Conservation (phyloP, 2,797 vertebrate species). For the Coranthus polyacanthus region DNA sequence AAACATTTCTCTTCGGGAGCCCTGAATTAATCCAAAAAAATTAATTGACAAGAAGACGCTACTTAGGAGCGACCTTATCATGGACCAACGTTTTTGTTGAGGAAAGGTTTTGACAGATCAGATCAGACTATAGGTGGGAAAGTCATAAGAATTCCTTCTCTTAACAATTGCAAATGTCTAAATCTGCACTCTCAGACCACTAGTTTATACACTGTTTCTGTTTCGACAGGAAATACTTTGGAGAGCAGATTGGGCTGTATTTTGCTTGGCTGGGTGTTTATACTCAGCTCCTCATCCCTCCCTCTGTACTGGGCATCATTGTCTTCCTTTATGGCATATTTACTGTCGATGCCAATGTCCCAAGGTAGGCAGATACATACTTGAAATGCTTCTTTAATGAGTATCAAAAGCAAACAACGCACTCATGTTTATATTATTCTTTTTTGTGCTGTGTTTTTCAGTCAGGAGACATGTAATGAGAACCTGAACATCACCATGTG, state of each 20-base stretch:
- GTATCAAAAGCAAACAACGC: not conserved
- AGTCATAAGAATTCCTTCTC: no score
- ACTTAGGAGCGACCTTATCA: no score
- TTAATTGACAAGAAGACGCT: not conserved
- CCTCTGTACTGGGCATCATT: constrained; percentile 93
- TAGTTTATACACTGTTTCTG: constrained; percentile 8
- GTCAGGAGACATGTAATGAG: constrained; percentile 94
- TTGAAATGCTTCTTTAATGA: not conserved
- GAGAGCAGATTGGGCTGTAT: constrained; percentile 97
- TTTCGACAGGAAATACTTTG: constrained; percentile 94
- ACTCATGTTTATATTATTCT: not conserved
- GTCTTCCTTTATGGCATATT: constrained; percentile 97
- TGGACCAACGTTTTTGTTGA: not conserved
- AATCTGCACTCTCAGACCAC: not conserved
- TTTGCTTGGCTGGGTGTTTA: constrained; percentile 99
- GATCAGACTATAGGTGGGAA: not conserved
- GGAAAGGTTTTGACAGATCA: not conserved
- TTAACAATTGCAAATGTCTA: not conserved
- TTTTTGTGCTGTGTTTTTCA: constrained; percentile 63
- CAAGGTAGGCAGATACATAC: constrained; percentile 86
- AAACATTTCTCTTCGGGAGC: not conserved
- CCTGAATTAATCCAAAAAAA: no score
- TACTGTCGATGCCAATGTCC: constrained; percentile 93
- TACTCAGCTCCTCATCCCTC: constrained; percentile 96
- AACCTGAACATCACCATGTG: constrained; percentile 96